Conservation (phyloP, 2,113 vertebrate genomes). For the Pelvicachromis taeniatus region DNA sequence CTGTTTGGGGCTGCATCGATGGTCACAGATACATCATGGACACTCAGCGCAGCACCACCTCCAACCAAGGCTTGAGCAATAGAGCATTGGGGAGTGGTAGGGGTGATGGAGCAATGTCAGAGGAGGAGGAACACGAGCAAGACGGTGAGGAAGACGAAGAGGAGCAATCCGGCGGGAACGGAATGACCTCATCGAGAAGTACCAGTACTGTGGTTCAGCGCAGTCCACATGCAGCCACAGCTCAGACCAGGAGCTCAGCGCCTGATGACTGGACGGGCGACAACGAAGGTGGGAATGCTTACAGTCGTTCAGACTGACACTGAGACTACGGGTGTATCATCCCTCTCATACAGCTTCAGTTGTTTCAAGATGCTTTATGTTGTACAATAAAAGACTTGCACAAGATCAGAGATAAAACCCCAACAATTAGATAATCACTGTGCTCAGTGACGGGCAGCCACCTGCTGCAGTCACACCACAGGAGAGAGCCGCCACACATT, state of each 20-base stretch:
- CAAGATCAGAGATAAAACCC: neutral
- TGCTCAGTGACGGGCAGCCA: neutral
- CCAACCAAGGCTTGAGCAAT: neutral
- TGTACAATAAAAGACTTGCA: neutral
- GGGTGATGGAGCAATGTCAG: neutral
- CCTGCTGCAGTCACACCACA: neutral
- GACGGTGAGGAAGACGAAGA: neutral
- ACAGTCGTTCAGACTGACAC: neutral
- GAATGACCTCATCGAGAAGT: neutral
- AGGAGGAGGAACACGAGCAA: neutral
- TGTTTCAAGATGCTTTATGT: neutral
- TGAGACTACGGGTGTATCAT: rapidly evolving
- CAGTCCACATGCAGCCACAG: neutral
- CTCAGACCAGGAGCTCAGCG: conserved; percentile 19
- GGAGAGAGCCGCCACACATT: too few species aligned
- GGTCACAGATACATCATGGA: conserved; percentile 89
- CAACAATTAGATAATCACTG: neutral
- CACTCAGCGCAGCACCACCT: neutral
- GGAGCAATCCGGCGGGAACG: neutral
- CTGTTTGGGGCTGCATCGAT: conserved; percentile 82
- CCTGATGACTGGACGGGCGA: conserved; percentile 7
- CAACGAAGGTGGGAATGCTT: conserved; percentile 44
- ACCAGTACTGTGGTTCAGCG: neutral
- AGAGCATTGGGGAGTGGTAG: neutral
- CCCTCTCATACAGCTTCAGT: neutral